Base-by-base conservation (phyloP, 2,888 invertebrate genomes). In the Aricia artaxerxes region DNA sequence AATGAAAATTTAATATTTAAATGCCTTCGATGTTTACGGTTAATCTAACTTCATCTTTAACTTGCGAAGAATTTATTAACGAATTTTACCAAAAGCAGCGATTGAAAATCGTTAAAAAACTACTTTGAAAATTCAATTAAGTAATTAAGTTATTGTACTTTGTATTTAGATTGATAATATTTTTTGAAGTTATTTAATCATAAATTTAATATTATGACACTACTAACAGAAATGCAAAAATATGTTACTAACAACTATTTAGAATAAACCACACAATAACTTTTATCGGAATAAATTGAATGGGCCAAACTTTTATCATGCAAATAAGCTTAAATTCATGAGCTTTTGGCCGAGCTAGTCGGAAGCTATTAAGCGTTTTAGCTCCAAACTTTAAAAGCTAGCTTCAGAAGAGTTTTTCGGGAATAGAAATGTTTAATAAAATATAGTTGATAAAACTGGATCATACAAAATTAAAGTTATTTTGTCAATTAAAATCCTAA, bases 331-430 rank as follows among this genome's bases (percentile, higher is more conserved):
- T 38, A 69, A 69, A 69, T 69, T 38, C 69, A 35, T 38, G 35
- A 69, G 69, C 69, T 69, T 61, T 69, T 69, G 69, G 24, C 35
- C 38, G 69, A 69, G 69, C 69, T 38, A 69, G 69, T 38, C 69
- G 35, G 69, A 69, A 69, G 13, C 69, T 69, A 69, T 69, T 64
- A 69, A 69, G 35, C 69, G 35, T 69, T 13, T 69, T 38, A 69
- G 69, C 69, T 13, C 35, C 16, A 6, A 69, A 69, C 69, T 69
- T 35, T 69, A 38, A 38, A 69, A 69, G 31, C 69, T 69, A 38
- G 13, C 69, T 69, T 69, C 13, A 69, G 69, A 13, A 35, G 35
- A 16, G 13, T 38, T 69, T 31, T 69, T 7, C 69, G 38, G 69
- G 4, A 69, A 69, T 69, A 35, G 5, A 69, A 69, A 24, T 7